These are phyloP conservation scores for Petrocephalus sullivani DNA, from an alignment of 2,797 vertebrate genomes.

Conservation along the genomic window DNA sequence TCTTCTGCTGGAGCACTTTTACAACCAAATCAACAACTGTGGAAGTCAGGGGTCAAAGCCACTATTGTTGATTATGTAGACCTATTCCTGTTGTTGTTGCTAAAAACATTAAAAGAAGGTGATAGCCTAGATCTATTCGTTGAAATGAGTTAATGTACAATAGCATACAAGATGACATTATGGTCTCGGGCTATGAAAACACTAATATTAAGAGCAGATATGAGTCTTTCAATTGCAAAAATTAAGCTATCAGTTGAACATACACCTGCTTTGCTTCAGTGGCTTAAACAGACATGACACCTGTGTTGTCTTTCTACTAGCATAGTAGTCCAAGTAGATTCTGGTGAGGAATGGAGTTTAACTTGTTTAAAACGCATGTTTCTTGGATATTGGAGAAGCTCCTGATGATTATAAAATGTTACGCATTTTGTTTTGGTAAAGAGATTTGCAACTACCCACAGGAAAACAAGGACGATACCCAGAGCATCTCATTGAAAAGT, in stretches of 20 bases:
- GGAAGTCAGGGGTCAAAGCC: not conserved
- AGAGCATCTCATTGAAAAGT: not conserved
- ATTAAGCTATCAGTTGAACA: not conserved
- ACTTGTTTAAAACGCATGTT: not conserved
- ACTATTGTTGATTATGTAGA: not conserved
- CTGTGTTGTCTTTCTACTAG: not conserved
- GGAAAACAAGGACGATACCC: not conserved
- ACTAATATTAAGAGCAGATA: not conserved
- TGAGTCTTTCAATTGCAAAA: not conserved
- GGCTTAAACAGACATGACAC: not conserved
- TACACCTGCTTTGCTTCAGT: not conserved
- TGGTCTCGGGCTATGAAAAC: not conserved
- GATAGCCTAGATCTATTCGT: not conserved
- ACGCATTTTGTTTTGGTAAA: not conserved
- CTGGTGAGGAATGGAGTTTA: not conserved
- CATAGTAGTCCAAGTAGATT: not conserved
- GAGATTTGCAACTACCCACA: not conserved
- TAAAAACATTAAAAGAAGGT: not conserved
- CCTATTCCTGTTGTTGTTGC: not conserved
- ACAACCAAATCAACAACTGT: not conserved
- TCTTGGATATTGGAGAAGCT: not conserved
- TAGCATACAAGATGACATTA: not conserved
- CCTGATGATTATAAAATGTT: not conserved
- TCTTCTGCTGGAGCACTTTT: not conserved
- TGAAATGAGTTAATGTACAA: not conserved